Percentiles rank a stretch among this genome's conserved stretches.
Conservation (phyloP, 2,797 vertebrate species). For the Tragopan temminckii region DNA sequence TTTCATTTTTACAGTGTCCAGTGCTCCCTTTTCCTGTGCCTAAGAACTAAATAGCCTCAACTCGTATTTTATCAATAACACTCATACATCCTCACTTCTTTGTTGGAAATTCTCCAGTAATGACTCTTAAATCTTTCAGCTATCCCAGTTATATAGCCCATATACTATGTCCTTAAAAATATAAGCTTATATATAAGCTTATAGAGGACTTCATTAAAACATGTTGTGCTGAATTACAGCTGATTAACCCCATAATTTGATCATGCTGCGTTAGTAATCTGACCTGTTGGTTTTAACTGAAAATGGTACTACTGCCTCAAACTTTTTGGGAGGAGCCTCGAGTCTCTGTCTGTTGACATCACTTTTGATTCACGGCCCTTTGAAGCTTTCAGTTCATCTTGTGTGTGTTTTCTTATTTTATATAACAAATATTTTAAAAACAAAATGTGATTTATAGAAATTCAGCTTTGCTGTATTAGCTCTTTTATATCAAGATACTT, state of each 20-base stretch:
- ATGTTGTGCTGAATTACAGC: background rate
- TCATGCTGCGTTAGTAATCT: background rate
- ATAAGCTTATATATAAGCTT: background rate
- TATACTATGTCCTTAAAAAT: background rate
- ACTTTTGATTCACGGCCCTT: background rate
- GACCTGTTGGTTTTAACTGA: background rate
- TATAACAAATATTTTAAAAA: too few species aligned
- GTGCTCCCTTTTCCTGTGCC: rapidly evolving
- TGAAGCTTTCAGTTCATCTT: background rate
- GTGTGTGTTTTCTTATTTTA: background rate
- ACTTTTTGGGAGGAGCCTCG: background rate
- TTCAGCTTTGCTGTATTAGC: background rate
- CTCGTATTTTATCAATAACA: background rate
- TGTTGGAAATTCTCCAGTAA: background rate
- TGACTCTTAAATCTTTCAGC: background rate
- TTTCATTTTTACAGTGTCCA: background rate
- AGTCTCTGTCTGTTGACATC: background rate
- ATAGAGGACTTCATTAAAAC: background rate
- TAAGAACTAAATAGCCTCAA: background rate
- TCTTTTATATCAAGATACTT: background rate
- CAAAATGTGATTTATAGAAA: background rate
- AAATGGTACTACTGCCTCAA: background rate
- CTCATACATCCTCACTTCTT: background rate
- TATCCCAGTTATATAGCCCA: background rate
- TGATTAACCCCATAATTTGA: background rate